A percentile compares a stretch with the other conserved stretches of the same genome.
Conservation (phyloP, 2,113 vertebrate genomes). For the Forbesichthys agassizii region DNA sequence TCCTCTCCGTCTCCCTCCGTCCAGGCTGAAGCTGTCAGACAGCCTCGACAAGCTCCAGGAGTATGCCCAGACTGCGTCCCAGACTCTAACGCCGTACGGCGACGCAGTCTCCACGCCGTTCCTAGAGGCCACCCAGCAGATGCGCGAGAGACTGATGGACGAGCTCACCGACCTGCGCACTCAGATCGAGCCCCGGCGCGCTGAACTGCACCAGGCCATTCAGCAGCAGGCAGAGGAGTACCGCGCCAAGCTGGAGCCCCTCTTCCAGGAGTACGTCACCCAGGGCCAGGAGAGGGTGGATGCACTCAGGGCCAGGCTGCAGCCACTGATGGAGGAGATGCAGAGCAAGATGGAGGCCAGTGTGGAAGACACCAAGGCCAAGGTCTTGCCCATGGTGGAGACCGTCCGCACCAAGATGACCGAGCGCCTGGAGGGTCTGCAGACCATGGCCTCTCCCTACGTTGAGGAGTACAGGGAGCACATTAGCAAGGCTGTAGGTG, state of each 20-base stretch:
- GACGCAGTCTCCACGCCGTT: slow-evolving; percentile 59
- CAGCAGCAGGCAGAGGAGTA: slow-evolving; percentile 68
- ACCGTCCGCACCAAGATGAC: slow-evolving; percentile 69
- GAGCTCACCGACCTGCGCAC: slow-evolving; percentile 73
- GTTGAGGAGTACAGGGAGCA: slow-evolving; percentile 64
- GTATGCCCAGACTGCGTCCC: slow-evolving; percentile 62
- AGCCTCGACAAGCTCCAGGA: slow-evolving; percentile 63
- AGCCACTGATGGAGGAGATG: slow-evolving; percentile 62
- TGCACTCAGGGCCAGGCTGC: slow-evolving; percentile 64
- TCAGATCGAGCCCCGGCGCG: slow-evolving; percentile 71
- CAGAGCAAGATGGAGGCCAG: slow-evolving; percentile 61
- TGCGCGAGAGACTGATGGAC: slow-evolving; percentile 59
- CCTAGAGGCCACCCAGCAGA: slow-evolving; percentile 51
- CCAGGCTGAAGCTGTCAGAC: slow-evolving; percentile 73
- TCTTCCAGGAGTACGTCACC: slow-evolving; percentile 64
- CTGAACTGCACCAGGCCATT: slow-evolving; percentile 72
- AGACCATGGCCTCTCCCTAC: slow-evolving; percentile 62
- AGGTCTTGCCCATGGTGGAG: slow-evolving; percentile 67
- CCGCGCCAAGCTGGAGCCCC: slow-evolving; percentile 65
- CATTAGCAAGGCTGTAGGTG: slow-evolving; percentile 53
- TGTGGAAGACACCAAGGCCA: slow-evolving; percentile 74
- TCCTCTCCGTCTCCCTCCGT: neutral
- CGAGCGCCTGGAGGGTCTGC: slow-evolving; percentile 72
- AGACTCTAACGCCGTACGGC: slow-evolving; percentile 70
- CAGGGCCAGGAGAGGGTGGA: slow-evolving; percentile 46